phyloP scores from a whole-genome alignment of 2,888 invertebrate genomes.

The Corythucha ciliata region DNA sequence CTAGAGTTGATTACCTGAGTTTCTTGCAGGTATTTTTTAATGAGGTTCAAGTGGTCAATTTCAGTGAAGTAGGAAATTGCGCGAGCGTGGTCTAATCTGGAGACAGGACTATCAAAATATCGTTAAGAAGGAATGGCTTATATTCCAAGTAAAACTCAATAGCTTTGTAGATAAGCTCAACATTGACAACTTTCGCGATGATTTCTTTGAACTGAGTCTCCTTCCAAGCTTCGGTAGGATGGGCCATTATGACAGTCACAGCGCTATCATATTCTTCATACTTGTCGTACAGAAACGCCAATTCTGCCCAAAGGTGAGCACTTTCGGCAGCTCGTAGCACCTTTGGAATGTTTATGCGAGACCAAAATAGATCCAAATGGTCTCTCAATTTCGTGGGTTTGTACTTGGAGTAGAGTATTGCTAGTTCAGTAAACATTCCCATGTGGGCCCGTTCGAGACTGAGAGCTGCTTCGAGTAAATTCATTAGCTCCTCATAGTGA shows the following conservation, averaged over 20 bases:
- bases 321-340: conserved; percentile 93
- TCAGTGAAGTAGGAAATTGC: conserved; percentile 55
- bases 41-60: conserved; percentile 83
- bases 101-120: conserved; percentile 85
- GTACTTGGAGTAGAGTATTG: conserved; percentile 97
- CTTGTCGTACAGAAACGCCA: conserved; percentile 98
- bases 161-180: conserved; percentile 97
- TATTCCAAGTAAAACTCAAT: conserved; percentile 98
- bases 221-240: conserved; percentile 98
- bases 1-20: conserved; percentile 98
- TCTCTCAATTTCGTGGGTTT: conserved; percentile 98
- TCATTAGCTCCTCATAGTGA: conserved; percentile 95
- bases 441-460: conserved; percentile 97
- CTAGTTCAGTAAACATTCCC: conserved; percentile 99
- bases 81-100: conserved; percentile 97
- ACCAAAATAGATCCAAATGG: conserved; percentile 98
- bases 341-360: conserved; percentile 98
- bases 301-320: conserved; percentile 96
- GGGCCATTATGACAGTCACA: conserved; percentile 97
- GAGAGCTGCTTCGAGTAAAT: conserved; percentile 83
- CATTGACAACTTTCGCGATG: conserved; percentile 88
- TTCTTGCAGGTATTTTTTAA: conserved; percentile 93
- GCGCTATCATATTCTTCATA: conserved; percentile 99
- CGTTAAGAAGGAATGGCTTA: conserved; percentile 93
- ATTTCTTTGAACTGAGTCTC: conserved; percentile 99